A percentile compares a stretch with the other conserved stretches of the same genome.
Conservation (phyloP, 1,140 invertebrate species). For the Cepaea nemoralis region DNA sequence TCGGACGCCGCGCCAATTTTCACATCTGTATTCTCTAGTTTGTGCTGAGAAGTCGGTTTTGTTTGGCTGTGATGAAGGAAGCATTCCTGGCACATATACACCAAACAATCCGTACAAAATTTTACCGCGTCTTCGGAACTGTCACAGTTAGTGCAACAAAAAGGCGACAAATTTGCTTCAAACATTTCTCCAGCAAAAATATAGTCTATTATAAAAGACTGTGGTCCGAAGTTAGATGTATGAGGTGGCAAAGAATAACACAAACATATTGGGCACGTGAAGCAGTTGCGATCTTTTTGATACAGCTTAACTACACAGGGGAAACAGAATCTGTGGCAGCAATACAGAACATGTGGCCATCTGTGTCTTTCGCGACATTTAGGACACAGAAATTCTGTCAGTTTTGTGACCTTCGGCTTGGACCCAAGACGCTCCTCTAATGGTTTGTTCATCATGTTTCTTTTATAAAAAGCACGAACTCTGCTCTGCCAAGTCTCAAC, state of each 20-base stretch:
- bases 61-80: neutral
- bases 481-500: neutral
- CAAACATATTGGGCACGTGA: slow-evolving; percentile 10
- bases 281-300: neutral
- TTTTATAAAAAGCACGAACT: neutral
- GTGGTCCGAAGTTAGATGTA: neutral
- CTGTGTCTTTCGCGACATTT: neutral
- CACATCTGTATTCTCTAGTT: neutral
- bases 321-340: slow-evolving; percentile 33
- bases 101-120: slow-evolving; percentile 12
- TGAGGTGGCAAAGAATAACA: neutral
- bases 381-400: neutral
- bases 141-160: slow-evolving; percentile 16
- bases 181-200: neutral
- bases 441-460: neutral
- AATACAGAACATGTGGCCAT: slow-evolving; percentile 30
- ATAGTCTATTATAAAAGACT: neutral
- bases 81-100: neutral
- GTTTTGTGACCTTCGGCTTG: neutral
- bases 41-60: neutral
- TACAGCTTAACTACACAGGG: neutral
- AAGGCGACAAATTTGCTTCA: neutral
- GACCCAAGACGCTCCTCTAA: neutral
- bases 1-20: neutral
- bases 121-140: neutral